phyloP scores from a whole-genome alignment of 1,140 invertebrate genomes.

The Drosophila rufa region DNA sequence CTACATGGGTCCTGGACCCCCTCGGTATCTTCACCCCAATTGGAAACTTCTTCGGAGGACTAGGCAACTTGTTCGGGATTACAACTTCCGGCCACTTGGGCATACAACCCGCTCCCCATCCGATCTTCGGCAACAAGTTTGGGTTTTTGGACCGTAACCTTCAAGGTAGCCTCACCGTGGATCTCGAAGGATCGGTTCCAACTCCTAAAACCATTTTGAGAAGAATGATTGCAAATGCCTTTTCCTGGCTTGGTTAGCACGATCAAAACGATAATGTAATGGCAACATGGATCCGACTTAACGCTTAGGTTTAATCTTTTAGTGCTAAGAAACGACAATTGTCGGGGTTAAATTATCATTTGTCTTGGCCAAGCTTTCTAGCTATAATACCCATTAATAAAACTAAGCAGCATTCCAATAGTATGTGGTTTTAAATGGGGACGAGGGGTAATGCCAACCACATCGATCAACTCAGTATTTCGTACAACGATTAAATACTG shows the following conservation, averaged over 20 bases:
- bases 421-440: neutral
- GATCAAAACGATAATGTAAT: neutral
- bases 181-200: conserved; percentile 14
- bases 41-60: conserved; percentile 8
- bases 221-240: neutral
- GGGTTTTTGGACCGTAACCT: neutral
- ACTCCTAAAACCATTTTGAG: conserved; percentile 8
- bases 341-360: conserved; percentile 31
- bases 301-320: conserved; percentile 25
- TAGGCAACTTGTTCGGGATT: conserved; percentile 25
- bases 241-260: conserved; percentile 17
- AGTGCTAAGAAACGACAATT: conserved; percentile 33
- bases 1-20: conserved; percentile 5
- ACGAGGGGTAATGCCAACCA: neutral
- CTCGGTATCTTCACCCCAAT: conserved; percentile 27
- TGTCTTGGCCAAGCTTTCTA: conserved; percentile 44
- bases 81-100: neutral
- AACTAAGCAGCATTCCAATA: conserved; percentile 45
- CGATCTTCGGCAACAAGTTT: neutral
- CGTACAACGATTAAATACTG: neutral
- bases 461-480: neutral
- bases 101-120: neutral
- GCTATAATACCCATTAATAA: conserved; percentile 37
- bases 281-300: conserved; percentile 11
- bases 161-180: neutral